These are phyloP conservation scores for Trichonephila inaurata DNA, from an alignment of 1,140 invertebrate species.

Conservation along the genomic window DNA sequence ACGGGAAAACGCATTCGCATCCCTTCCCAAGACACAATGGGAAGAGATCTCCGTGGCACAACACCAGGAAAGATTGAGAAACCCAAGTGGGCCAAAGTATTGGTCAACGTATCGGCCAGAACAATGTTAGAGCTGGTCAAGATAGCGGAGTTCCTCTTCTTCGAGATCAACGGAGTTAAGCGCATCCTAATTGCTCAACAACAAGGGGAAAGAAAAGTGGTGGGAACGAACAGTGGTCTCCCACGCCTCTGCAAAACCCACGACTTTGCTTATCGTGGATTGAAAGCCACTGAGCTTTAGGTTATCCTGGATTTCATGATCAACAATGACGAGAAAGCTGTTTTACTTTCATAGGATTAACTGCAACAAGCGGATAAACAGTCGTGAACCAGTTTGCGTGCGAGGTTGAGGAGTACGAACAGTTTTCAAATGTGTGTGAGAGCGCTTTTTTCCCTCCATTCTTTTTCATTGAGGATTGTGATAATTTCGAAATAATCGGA, in stretches of 20 bases:
- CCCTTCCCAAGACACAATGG: slow-evolving; percentile 60
- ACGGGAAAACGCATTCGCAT: neutral
- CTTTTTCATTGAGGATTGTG: too few species aligned
- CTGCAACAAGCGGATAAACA: neutral
- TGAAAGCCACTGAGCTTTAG: slow-evolving; percentile 2
- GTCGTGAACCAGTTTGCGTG: neutral
- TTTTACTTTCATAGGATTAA: slow-evolving; percentile 4
- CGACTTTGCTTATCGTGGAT: slow-evolving; percentile 1
- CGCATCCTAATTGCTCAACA: slow-evolving; percentile 31
- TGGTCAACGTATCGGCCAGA: slow-evolving; percentile 4
- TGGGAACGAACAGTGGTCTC: slow-evolving; percentile 33
- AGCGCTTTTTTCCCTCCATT: too few species aligned
- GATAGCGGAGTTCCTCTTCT: slow-evolving; percentile 11
- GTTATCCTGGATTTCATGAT: slow-evolving; percentile 22
- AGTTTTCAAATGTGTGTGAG: neutral
- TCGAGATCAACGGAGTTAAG: neutral
- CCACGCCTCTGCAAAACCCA: slow-evolving; percentile 24
- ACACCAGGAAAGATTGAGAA: neutral
- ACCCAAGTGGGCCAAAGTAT: slow-evolving; percentile 38
- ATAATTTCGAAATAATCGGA: too few species aligned
- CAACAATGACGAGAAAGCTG: neutral
- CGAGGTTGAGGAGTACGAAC: neutral
- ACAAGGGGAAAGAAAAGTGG: neutral
- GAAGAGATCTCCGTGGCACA: neutral
- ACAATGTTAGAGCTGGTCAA: neutral